Base-by-base conservation (phyloP, 2,797 vertebrate species). In the Meriones psammophilus region DNA sequence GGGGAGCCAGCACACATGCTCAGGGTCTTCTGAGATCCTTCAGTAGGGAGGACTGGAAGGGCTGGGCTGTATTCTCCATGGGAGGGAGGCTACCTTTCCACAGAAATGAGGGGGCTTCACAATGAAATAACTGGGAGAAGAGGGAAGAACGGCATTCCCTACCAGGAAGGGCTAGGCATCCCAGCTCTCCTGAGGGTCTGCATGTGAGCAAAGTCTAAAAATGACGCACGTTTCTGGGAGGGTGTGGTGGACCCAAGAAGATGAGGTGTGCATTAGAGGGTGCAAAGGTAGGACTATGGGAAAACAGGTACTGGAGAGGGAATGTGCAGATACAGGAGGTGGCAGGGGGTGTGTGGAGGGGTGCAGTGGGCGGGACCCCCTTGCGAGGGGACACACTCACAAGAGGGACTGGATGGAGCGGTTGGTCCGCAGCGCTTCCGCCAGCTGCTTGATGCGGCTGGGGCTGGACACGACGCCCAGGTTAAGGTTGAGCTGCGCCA, bases 401-500 rank as follows among this genome's bases (percentile, higher is more conserved):
- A 99, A 99, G 92, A 99, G 98, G 36, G 99, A 99, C 98, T 99
- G 99, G 94, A 99, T 98, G 39, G 99, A 99, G 80, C 99, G 99
- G 98, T 99, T 99, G 88, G 98, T 97, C 97, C 98, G 98, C 91
- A 99, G 99, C 94, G 99, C 99, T 68, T 99, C 99, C 0, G 99
- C 99, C 97, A 99, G 98, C 97, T 99, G 99, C 94, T 99, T 99
- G 28, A 99, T 99, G 83, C 99, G 98, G 94, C 97, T 97, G 97
- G 99, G 98, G 97, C 99, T 98, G 94, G 99, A 99, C 92, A 99
- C 99, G 89, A 99, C 99, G 26, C 99, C 99, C 97, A 99, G 98
- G 98, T 99, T 99, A 83, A 99, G 99, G 98, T 99, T 99, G 91
- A 99, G 99, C 98, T 99, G 99, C 0, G 99, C 99, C 79, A 99